These are phyloP conservation scores for Micropoecilia bifurca DNA, from an alignment of 2,797 vertebrate genomes.

Conservation along the genomic window DNA sequence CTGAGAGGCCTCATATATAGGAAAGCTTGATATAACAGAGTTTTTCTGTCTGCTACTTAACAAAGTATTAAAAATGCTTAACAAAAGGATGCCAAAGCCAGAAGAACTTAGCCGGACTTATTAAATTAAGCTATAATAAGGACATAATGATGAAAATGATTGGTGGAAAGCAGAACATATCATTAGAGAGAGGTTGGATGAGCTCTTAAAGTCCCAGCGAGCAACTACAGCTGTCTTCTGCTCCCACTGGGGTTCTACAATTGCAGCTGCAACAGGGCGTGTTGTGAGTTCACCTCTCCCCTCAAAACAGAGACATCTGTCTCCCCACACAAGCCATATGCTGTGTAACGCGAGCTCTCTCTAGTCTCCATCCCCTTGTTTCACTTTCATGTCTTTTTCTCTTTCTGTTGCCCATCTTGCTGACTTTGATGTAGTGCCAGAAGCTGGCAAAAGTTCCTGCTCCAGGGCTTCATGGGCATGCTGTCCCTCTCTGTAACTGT, in stretches of 20 bases:
- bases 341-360: constrained; percentile 51
- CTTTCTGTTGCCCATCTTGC: constrained; percentile 56
- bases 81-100: not conserved
- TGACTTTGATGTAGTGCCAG: constrained; percentile 74
- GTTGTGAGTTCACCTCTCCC: constrained; percentile 51
- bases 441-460: constrained; percentile 54
- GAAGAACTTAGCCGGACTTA: constrained; percentile 12
- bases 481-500: constrained; percentile 28
- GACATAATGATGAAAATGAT: constrained; percentile 25
- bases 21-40: not conserved
- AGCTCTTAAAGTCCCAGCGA: constrained; percentile 36
- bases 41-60: not conserved
- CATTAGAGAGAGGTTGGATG: constrained; percentile 36
- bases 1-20: not conserved
- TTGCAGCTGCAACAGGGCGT: constrained; percentile 47
- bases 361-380: constrained; percentile 33
- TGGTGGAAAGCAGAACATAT: constrained; percentile 36
- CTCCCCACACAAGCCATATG: constrained; percentile 65
- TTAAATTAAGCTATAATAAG: constrained; percentile 23
- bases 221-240: constrained; percentile 60
- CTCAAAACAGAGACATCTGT: constrained; percentile 69
- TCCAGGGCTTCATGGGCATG: constrained; percentile 34
- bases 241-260: constrained; percentile 33
- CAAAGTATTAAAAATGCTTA: not conserved
- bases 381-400: constrained; percentile 73